Base-by-base conservation (phyloP, 2,113 vertebrate genomes). In the Apistogramma diplotaenia region DNA sequence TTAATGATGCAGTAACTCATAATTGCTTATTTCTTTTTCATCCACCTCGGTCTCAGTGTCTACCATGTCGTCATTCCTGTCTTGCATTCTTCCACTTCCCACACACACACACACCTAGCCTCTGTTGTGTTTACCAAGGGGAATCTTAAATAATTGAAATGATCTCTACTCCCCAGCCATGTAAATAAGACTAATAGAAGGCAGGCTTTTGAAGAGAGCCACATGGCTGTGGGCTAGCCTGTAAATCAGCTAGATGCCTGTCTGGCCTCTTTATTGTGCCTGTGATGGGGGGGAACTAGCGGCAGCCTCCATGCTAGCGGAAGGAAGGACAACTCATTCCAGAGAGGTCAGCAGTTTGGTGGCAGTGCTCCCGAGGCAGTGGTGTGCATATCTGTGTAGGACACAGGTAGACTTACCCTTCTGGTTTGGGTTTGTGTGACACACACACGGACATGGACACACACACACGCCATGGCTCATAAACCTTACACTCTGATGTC, bases 151-250 rank as follows among this genome's bases (percentile, higher is more conserved):
- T 94, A 91, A 93, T 94, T 93, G 77, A 94, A 74, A 51, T 16
- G 18, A 83, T 67, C 86, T 87, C 59, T 84, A 90, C 86, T 90
- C 83, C 84, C 83, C 81, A 74, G 83, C 81, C 81, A 81, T 94
- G 93, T 94, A 94, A 94, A 95, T 91, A 94, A 93, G 89, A 90
- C 86, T 88, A 89, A 90, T 92, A 85, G 81, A 89, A 93, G 75
- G 73, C 51, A 31, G 88, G 73, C 67, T 88, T 91, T 90, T 92
- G 81, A 92, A 89, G 71, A 87, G 85, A 85, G 76, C 87, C 80
- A 81, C 82, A 77, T 82, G 77, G 81, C 89, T 70, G 54, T 59
- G 57, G 79, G 91, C 86, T 60, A 78, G 76, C 87, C 83, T 75
- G 85, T 93, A 90, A 92, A 91, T 93, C 87, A 89, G 88, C 82